Percentiles rank a stretch among this genome's conserved stretches.
These are phyloP conservation scores for Trematocara marginatum DNA, from an alignment of 2,113 vertebrate genomes.

Conservation along the genomic window DNA sequence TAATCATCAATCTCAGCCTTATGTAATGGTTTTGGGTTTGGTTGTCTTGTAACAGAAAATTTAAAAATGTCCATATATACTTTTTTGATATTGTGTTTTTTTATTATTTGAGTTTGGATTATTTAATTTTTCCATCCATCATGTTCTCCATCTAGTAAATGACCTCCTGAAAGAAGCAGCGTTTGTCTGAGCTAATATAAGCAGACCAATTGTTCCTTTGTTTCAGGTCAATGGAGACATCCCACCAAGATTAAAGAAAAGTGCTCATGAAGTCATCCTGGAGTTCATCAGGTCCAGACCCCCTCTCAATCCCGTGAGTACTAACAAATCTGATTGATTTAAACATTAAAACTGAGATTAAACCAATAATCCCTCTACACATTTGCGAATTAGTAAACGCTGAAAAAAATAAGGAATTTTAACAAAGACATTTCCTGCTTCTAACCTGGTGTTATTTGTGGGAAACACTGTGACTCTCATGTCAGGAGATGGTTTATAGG, in stretches of 20 bases:
- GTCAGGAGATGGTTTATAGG: neutral
- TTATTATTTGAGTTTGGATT: neutral
- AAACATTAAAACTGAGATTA: neutral
- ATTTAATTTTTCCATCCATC: neutral
- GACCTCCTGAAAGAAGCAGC: neutral
- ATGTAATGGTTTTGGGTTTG: neutral
- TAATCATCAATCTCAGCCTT: neutral
- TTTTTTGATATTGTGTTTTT: neutral
- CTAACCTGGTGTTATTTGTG: neutral
- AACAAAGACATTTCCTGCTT: neutral
- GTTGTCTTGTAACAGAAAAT: neutral
- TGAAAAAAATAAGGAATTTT: neutral
- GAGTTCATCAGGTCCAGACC: slow-evolving; percentile 97
- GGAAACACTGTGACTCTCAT: neutral
- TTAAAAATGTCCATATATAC: neutral
- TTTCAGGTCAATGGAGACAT: slow-evolving; percentile 89
- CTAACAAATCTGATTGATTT: neutral
- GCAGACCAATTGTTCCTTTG: neutral
- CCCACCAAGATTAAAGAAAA: slow-evolving; percentile 92
- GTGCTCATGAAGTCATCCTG: slow-evolving; percentile 96
- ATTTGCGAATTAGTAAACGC: neutral
- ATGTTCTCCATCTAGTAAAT: neutral
- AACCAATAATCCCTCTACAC: neutral
- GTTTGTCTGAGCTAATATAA: neutral
- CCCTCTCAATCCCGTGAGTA: slow-evolving; percentile 92